Percentiles rank a stretch among this genome's conserved stretches.
phyloP scores from a whole-genome alignment of 2,113 vertebrate species.

The Pungitius pungitius region DNA sequence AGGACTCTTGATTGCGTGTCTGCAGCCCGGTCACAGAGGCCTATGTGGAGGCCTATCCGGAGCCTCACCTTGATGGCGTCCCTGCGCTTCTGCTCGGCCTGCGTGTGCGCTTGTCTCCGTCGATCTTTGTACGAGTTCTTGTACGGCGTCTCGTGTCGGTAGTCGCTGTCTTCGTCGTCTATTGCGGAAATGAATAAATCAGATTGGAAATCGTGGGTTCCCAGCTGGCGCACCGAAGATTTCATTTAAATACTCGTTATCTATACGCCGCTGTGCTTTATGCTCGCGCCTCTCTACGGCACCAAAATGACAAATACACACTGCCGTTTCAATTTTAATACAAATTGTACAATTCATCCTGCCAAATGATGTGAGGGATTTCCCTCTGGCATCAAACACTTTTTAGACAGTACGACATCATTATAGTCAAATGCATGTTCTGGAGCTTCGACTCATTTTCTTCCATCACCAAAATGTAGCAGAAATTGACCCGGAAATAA shows the following conservation, averaged over 20 bases:
- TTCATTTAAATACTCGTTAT: neutral
- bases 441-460: neutral
- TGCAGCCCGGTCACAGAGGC: neutral
- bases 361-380: neutral
- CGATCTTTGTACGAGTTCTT: conserved; percentile 94
- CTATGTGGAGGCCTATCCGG: neutral
- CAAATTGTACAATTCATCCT: neutral
- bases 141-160: conserved; percentile 88
- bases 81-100: conserved; percentile 94
- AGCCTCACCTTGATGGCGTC: conserved; percentile 91
- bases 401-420: neutral
- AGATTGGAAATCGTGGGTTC: neutral
- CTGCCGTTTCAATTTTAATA: too few species aligned
- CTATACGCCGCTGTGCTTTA: too few species aligned
- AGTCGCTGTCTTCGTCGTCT: conserved; percentile 99
- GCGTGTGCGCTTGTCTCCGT: conserved; percentile 91
- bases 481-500: neutral
- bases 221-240: neutral
- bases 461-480: neutral
- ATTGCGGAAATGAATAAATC: conserved; percentile 19
- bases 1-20: neutral
- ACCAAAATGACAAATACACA: too few species aligned
- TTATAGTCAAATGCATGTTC: too few species aligned
- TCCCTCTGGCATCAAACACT: neutral
- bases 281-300: too few species aligned